Base-by-base conservation (phyloP, 2,113 vertebrate species). In the Macrotus californicus region DNA sequence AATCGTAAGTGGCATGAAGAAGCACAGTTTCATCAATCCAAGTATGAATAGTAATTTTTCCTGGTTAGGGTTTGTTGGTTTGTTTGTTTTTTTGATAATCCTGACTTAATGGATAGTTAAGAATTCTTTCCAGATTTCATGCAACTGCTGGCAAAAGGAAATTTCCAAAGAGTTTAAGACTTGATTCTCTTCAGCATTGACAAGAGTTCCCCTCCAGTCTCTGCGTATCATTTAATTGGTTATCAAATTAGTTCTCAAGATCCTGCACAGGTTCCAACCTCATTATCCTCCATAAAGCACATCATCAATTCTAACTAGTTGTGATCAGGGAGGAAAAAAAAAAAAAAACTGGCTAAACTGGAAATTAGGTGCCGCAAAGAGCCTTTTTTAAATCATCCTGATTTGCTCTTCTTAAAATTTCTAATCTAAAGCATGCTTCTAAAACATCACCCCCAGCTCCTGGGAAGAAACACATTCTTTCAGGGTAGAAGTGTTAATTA, bases 401-500 rank as follows among this genome's bases (percentile, higher is more conserved):
- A 95, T 95, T 93, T 97, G 72, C 94, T 93, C 94, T 87, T 79
- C 59, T 85, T 87, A 50, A 87, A 54, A 54, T 86, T 89, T 95
- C 70, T 95, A 84, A 87, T 81, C 86, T 84, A 50, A 64, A 93
- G 56, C 59, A 85, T 48, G 81, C 31, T 94, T 93, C 94, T 94
- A 89, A 97, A 96, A 96, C 94, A 96, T 87, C 94, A 96, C 69
- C 34, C 8, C 48, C 34, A 56, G 67, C 41, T 83, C 94, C 88
- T 59, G n/a, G 79, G 86, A 94, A 93, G 81, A 91, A 95, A 83
- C 93, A 95, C 96, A 91, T 96, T 97, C 90, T 95, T 92, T 91
- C 66, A 52, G 64, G 85, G 90, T 91, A 64, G 93, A 97, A 96
- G 95, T 97, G 95, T 96, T 97, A 97, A 97, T 97, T 97, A 97